Base-by-base conservation (phyloP, 2,113 vertebrate genomes). In the Echinops telfairi region DNA sequence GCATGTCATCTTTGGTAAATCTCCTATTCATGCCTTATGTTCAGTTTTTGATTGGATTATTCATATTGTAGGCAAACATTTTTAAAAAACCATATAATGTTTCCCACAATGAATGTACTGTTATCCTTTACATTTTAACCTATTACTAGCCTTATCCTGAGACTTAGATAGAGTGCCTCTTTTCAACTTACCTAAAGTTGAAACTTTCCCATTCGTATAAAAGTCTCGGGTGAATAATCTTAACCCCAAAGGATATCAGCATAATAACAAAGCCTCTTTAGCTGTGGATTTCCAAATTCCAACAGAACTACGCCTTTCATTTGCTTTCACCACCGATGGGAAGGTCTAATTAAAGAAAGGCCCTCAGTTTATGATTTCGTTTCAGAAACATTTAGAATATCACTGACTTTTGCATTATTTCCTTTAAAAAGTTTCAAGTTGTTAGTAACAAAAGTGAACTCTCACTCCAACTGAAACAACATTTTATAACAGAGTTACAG, bases 101-200 rank as follows among this genome's bases (percentile, higher is more conserved):
- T 27, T 92, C 76, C 93, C 31, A 70, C 16, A 33, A 23, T 86
- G 31, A 90, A 83, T 17, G 58, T 89, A 58, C 47, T 83, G 3
- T 14, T 86, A 53, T 15, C 14, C 79, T 66, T 81, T 83, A 88
- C 64, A 73, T 43, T 91, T 94, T 77, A 33, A 83, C 73, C 58
- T 29, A 91, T 80, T 20, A 6, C 43, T n/a, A 4, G 20, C 53
- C 66, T 93, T 77, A 70, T 23, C 53, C 60, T 71, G 8, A 58
- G 16, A 78, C 23, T 47, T 40, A 4, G 82, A 0, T 68, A 6
- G 73, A 20, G 58, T 90, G 29, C 47, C 47, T 62, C 36, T 93
- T 86, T 64, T 71, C 36, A 93, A 93, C 20, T 91, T 27, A 71
- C 83, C 20, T 88, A 88, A 88, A 70, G n/a, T 90, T 71, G 7